Percentiles rank a stretch among this genome's conserved stretches.
phyloP scores from a whole-genome alignment of 2,888 invertebrate species.

The Napeogenes sylphis region DNA sequence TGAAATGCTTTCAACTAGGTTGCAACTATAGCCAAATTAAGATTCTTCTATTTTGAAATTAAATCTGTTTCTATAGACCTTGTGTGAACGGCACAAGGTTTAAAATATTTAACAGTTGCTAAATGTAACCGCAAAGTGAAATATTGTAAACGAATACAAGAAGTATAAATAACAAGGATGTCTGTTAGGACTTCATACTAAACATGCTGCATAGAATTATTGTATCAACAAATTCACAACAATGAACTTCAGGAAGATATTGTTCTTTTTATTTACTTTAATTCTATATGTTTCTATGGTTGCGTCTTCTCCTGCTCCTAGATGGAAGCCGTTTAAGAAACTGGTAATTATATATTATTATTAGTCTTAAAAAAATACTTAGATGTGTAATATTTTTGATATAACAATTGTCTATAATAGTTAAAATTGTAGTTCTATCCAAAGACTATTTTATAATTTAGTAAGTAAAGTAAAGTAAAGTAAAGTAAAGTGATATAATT shows the following conservation, averaged over 20 bases:
- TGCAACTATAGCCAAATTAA: background rate
- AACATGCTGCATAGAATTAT: background rate
- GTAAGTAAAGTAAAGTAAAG: background rate
- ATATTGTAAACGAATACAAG: background rate
- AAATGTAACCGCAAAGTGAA: too few relatives aligned
- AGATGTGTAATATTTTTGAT: too few relatives aligned
- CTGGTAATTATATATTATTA: constrained; percentile 33
- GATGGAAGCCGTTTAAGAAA: constrained; percentile 42
- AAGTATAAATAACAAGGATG: background rate
- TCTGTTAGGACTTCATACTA: background rate
- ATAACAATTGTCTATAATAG: too few relatives aligned
- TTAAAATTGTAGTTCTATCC: too few relatives aligned
- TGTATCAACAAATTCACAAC: background rate
- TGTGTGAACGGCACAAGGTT: background rate
- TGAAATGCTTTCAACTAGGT: background rate
- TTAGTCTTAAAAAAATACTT: background rate
- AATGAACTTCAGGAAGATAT: constrained; percentile 19
- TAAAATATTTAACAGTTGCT: background rate
- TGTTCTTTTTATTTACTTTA: constrained; percentile 37
- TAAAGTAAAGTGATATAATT: background rate
- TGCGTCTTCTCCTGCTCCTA: constrained; percentile 36
- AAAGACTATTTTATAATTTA: too few relatives aligned
- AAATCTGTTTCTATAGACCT: background rate
- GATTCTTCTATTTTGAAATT: background rate
- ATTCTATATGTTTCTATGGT: constrained; percentile 32